Conservation (phyloP, 2,113 vertebrate species). For the Dicentrarchus labrax region DNA sequence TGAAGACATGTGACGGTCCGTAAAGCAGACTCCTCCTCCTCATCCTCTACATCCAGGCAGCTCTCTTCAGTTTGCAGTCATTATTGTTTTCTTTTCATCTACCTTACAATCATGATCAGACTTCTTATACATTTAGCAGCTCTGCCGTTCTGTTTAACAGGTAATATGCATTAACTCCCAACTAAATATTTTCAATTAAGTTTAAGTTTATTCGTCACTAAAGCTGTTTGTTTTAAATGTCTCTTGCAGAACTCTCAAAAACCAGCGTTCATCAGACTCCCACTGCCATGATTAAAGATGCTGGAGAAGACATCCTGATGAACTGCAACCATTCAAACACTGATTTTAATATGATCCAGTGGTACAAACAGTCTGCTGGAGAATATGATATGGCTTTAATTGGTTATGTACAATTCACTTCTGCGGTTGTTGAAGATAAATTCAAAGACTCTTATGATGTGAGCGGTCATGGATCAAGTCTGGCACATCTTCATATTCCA, state of each 20-base stretch:
- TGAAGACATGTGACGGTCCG: neutral
- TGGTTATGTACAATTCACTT: neutral
- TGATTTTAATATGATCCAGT: conserved; percentile 47
- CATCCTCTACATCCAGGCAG: neutral
- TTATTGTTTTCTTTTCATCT: neutral
- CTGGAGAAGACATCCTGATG: conserved; percentile 17
- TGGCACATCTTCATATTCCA: no score
- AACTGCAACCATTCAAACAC: conserved; percentile 53
- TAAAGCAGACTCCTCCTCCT: neutral
- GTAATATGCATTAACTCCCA: neutral
- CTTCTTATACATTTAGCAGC: conserved; percentile 37
- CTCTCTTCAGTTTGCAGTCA: neutral
- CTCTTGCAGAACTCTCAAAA: conserved; percentile 1
- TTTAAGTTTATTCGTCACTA: neutral
- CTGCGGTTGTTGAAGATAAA: conserved; percentile 7
- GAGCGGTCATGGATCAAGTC: conserved; percentile 18
- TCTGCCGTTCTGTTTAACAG: conserved; percentile 41
- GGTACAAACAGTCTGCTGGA: conserved; percentile 52
- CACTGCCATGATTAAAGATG: conserved; percentile 18
- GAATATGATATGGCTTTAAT: conserved; percentile 29
- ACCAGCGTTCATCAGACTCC: conserved; percentile 39
- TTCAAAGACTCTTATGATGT: conserved; percentile 18
- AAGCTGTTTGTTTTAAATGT: neutral
- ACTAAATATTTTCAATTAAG: neutral
- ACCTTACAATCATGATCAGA: conserved; percentile 20